These are phyloP conservation scores for Pseudomyrmex sp. DNA, from an alignment of 1,140 invertebrate genomes.

Conservation along the genomic window DNA sequence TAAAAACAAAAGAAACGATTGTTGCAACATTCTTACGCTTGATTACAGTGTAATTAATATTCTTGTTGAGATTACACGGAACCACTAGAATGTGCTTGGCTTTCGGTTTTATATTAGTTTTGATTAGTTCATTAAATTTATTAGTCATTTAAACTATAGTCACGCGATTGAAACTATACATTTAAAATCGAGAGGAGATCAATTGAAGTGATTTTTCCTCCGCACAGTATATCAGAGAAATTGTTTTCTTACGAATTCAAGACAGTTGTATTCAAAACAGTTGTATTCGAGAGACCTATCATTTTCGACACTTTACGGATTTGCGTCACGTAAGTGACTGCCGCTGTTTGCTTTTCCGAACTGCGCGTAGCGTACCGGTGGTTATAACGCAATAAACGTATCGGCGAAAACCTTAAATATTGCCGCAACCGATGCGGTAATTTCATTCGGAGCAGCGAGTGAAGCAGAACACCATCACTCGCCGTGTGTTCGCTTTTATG, in stretches of 20 bases:
- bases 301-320: background rate
- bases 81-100: no score
- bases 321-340: background rate
- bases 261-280: no score
- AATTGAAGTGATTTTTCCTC: no score
- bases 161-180: no score
- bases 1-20: conserved; percentile 75
- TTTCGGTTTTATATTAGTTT: no score
- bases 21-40: background rate
- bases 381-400: background rate
- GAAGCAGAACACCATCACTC: background rate
- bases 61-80: background rate
- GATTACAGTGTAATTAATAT: background rate
- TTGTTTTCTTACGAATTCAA: background rate
- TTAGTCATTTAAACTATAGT: no score
- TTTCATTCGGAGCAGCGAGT: background rate
- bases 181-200: no score
- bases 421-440: background rate
- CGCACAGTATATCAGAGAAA: background rate
- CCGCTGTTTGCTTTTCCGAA: background rate
- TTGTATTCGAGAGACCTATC: no score
- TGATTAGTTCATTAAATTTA: no score
- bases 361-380: background rate
- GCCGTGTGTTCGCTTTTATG: background rate
- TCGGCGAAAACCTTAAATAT: conserved; percentile 17